phyloP scores from a whole-genome alignment of 2,113 vertebrate species.

The Naja naja region DNA sequence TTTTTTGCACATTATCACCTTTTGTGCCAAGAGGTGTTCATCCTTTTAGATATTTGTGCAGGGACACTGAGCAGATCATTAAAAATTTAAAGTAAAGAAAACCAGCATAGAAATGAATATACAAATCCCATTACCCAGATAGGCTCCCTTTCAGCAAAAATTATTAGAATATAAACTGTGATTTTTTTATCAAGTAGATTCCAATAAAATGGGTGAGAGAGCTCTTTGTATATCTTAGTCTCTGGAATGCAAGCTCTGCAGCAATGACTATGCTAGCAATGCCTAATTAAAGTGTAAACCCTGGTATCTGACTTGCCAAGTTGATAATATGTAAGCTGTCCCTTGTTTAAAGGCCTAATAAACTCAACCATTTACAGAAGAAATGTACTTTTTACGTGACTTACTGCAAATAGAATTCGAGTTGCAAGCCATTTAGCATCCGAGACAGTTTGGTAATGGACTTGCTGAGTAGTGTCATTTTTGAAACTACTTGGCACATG shows the following conservation, averaged over 20 bases:
- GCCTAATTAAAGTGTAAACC: constrained; percentile 48
- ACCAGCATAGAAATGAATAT: background rate
- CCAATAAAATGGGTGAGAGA: constrained; percentile 41
- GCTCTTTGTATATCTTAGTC: constrained; percentile 36
- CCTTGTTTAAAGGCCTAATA: constrained; percentile 51
- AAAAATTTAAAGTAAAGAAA: background rate
- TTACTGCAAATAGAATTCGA: constrained; percentile 55
- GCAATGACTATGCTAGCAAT: constrained; percentile 21
- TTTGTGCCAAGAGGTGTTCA: background rate
- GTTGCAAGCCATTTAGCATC: constrained; percentile 49
- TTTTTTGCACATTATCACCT: background rate
- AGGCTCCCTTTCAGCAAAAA: background rate
- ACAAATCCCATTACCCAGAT: background rate
- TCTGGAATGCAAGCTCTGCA: constrained; percentile 48
- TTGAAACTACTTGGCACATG: constrained; percentile 37
- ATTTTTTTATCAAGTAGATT: constrained; percentile 4
- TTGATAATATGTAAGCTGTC: constrained; percentile 55
- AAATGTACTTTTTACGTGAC: constrained; percentile 50
- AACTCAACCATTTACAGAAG: constrained; percentile 58
- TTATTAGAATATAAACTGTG: constrained; percentile 23
- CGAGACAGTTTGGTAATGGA: constrained; percentile 56
- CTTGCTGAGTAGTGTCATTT: constrained; percentile 49
- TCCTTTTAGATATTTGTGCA: background rate
- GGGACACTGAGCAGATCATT: background rate
- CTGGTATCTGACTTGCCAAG: constrained; percentile 29